Conservation (phyloP, 2,797 vertebrate species). For the Carapus acus region DNA sequence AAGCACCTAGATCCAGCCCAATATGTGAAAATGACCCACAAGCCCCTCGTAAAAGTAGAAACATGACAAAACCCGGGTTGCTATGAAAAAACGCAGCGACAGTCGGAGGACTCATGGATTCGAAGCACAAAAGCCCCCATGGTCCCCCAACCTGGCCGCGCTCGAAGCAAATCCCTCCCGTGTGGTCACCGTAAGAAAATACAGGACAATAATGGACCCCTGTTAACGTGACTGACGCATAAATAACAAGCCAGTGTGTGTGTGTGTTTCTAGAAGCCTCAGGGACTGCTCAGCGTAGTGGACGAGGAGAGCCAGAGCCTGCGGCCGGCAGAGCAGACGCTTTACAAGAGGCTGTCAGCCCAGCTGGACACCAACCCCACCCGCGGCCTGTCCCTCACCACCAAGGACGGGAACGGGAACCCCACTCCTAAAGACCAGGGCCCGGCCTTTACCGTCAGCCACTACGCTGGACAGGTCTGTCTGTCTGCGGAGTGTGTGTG, state of each 20-base stretch:
- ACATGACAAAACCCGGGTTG: no score
- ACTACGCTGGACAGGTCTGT: slow-evolving; percentile 87
- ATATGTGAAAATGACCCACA: no score
- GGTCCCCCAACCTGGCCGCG: neutral
- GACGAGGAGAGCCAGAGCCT: slow-evolving; percentile 88
- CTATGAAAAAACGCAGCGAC: neutral
- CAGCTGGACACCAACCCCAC: slow-evolving; percentile 77
- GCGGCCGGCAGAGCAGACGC: slow-evolving; percentile 77
- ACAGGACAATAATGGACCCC: neutral
- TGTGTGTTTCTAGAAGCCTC: slow-evolving; percentile 78
- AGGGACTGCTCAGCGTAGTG: slow-evolving; percentile 83
- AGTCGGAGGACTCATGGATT: neutral
- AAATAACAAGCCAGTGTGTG: slow-evolving; percentile 33
- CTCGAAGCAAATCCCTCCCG: neutral
- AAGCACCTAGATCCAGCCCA: no score
- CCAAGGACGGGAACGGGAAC: slow-evolving; percentile 92
- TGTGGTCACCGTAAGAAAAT: slow-evolving; percentile 29
- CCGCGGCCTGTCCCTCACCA: slow-evolving; percentile 76
- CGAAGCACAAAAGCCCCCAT: neutral
- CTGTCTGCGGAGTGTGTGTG: no score
- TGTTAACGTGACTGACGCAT: slow-evolving; percentile 25
- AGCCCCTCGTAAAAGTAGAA: no score
- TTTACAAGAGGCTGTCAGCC: slow-evolving; percentile 82
- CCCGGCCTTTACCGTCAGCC: slow-evolving; percentile 82
- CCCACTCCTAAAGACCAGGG: slow-evolving; percentile 83